Conservation (phyloP, 2,797 vertebrate species). For the Vireo griseus region DNA sequence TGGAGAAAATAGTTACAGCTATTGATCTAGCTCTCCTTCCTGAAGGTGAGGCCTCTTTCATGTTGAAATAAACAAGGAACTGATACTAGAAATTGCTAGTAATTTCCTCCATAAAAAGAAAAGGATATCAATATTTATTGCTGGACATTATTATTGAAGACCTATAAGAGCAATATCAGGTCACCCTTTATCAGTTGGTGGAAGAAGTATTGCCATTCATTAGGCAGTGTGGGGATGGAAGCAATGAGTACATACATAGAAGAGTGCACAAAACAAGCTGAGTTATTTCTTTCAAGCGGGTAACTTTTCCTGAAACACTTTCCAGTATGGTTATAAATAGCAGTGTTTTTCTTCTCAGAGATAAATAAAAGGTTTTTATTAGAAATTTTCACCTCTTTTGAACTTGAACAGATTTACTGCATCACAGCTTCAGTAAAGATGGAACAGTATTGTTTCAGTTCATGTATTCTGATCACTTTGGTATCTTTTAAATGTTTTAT, state of each 20-base stretch:
- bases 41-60: background rate
- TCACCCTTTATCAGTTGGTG: background rate
- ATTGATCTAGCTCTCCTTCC: background rate
- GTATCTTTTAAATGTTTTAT: background rate
- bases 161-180: background rate
- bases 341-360: background rate
- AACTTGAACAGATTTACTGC: background rate
- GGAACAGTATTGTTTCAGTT: background rate
- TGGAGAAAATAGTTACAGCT: background rate
- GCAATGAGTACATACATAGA: background rate
- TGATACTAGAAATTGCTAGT: background rate
- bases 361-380: background rate
- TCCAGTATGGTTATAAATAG: background rate
- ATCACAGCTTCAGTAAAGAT: background rate
- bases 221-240: background rate
- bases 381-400: background rate
- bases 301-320: background rate
- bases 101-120: slow-evolving; percentile 5
- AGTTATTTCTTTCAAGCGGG: background rate
- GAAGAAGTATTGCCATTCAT: background rate
- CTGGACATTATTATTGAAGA: background rate
- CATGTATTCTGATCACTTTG: background rate
- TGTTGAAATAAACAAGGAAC: background rate
- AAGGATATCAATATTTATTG: background rate
- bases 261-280: background rate